Evolutionary conservation across 2,888 invertebrate species (phyloP).

Genomic region (Mayetiola destructor): DNA sequence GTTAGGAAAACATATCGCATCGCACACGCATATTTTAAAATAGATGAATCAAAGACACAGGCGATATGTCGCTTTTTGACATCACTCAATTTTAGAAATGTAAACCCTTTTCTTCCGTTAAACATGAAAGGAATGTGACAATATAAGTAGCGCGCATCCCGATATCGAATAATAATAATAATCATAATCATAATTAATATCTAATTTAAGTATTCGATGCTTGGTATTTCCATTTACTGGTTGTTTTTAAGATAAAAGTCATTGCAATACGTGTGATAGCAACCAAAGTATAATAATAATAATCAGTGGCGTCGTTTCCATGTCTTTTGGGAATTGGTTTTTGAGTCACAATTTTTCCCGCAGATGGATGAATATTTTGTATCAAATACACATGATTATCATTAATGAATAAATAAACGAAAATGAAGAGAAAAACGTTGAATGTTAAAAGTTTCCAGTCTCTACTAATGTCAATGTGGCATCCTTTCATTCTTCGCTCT

Average conservation of each 20-base stretch:
- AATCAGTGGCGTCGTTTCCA: background rate
- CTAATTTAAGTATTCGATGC: constrained; percentile 11
- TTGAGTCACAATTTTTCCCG: background rate
- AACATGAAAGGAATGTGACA: background rate
- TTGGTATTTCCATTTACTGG: background rate
- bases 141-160: no score
- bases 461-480: background rate
- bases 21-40: constrained; percentile 2
- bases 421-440: no score
- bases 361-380: background rate
- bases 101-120: background rate
- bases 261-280: background rate
- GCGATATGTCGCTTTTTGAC: constrained; percentile 5
- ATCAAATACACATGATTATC: constrained; percentile 7
- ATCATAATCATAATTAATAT: constrained; percentile 11
- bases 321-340: background rate
- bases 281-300: no score
- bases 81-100: no score
- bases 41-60: constrained; percentile 4
- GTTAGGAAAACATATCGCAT: background rate
- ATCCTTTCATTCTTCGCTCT: background rate
- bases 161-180: constrained; percentile 10
- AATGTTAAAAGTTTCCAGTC: no score
- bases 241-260: constrained; percentile 6
- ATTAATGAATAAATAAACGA: constrained; percentile 5